phyloP scores from a whole-genome alignment of 2,888 invertebrate species.

The Trachelus stipa region DNA sequence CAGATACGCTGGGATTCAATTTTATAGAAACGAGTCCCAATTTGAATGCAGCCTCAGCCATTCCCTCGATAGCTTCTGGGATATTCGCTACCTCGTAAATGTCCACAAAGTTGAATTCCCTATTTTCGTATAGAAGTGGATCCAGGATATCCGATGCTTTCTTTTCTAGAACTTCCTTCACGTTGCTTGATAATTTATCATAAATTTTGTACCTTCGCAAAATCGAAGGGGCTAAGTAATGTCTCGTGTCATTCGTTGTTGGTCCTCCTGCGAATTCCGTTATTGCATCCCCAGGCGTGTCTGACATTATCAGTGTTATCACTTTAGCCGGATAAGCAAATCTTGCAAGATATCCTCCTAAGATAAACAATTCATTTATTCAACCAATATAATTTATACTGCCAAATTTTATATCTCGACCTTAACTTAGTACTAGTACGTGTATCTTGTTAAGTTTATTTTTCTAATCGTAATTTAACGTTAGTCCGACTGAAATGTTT shows the following conservation, averaged over 20 bases:
- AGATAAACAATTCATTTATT: neutral
- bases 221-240: conserved; percentile 63
- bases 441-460: neutral
- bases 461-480: neutral
- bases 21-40: conserved; percentile 46
- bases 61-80: conserved; percentile 45
- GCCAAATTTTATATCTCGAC: neutral
- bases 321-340: conserved; percentile 64
- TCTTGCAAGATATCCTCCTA: conserved; percentile 67
- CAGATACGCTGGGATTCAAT: conserved; percentile 31
- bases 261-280: conserved; percentile 75
- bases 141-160: conserved; percentile 4
- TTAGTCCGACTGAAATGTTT: neutral
- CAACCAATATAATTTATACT: neutral
- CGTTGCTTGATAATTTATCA: conserved; percentile 56
- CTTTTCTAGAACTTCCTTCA: conserved; percentile 41
- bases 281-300: conserved; percentile 73
- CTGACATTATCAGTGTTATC: conserved; percentile 73
- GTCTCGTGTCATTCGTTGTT: conserved; percentile 65
- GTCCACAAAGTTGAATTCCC: conserved; percentile 44
- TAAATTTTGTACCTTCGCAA: conserved; percentile 65
- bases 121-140: conserved; percentile 28
- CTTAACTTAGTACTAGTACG: neutral
- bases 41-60: conserved; percentile 39
- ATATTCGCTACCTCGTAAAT: conserved; percentile 44